These are phyloP conservation scores for Chelonus formosanus DNA, from an alignment of 2,888 invertebrate species.

Conservation along the genomic window DNA sequence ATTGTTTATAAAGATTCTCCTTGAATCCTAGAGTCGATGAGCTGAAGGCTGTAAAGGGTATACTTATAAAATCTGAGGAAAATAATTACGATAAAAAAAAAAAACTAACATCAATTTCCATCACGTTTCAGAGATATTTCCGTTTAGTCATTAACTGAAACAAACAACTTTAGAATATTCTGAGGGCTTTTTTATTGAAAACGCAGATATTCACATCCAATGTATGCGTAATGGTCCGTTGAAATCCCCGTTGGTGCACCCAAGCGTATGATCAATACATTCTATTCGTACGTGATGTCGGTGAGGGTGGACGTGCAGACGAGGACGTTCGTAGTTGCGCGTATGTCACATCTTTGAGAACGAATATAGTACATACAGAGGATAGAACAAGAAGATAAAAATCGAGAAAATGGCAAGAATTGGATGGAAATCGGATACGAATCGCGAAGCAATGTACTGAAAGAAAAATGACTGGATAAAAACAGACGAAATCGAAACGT, in stretches of 20 bases:
- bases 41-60: no score
- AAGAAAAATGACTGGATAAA: slow-evolving; percentile 9
- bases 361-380: not conserved
- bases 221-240: slow-evolving; percentile 24
- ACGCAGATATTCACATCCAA: slow-evolving; percentile 21
- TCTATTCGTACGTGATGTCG: slow-evolving; percentile 22
- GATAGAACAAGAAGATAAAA: not conserved
- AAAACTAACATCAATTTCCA: no score
- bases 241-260: slow-evolving; percentile 31
- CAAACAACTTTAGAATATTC: no score
- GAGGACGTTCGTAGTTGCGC: slow-evolving; percentile 4
- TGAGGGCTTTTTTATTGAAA: not conserved
- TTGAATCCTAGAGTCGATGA: no score
- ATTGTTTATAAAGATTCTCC: no score
- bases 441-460: slow-evolving; percentile 21
- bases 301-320: slow-evolving; percentile 23
- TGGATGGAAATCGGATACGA: slow-evolving; percentile 23
- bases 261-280: slow-evolving; percentile 43
- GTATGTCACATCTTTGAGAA: slow-evolving; percentile 9
- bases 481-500: slow-evolving; percentile 20
- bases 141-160: no score
- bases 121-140: no score
- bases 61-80: no score
- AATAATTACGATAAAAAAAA: no score
- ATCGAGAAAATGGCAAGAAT: not conserved